Conservation (phyloP, 1,140 invertebrate species). For the Diabrotica virgifera region DNA sequence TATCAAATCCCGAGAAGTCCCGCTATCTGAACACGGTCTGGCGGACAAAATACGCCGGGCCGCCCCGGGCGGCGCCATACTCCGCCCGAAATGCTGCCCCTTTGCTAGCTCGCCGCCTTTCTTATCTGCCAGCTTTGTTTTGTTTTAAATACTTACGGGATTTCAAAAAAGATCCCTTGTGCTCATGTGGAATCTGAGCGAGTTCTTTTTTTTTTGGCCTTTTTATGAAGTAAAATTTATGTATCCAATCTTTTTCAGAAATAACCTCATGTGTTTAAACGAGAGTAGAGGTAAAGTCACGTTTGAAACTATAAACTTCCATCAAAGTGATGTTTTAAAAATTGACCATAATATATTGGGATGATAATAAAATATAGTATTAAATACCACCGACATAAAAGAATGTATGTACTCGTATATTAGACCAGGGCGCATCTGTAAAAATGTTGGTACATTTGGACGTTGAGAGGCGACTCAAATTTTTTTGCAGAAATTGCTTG, state of each 20-base stretch:
- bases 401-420: too few species aligned
- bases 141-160: slow-evolving; percentile 12
- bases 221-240: background rate
- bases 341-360: too few species aligned
- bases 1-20: slow-evolving; percentile 10
- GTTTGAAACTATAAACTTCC: too few species aligned
- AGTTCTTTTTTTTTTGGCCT: background rate
- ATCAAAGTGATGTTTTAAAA: too few species aligned
- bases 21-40: slow-evolving; percentile 17
- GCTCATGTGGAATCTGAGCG: background rate
- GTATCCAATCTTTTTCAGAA: background rate
- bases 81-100: slow-evolving; percentile 7
- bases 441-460: too few species aligned
- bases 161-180: slow-evolving; percentile 3
- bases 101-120: slow-evolving; percentile 7
- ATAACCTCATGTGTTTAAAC: too few species aligned
- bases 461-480: too few species aligned
- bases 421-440: too few species aligned
- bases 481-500: too few species aligned
- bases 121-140: slow-evolving; percentile 18
- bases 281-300: too few species aligned
- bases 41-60: slow-evolving; percentile 6
- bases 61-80: slow-evolving; percentile 9
- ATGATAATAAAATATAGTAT: too few species aligned
- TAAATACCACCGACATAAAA: too few species aligned